Percentiles rank a stretch among this genome's conserved stretches.
Conservation (phyloP, 2,888 invertebrate species). For the Toxonevra muliebris region DNA sequence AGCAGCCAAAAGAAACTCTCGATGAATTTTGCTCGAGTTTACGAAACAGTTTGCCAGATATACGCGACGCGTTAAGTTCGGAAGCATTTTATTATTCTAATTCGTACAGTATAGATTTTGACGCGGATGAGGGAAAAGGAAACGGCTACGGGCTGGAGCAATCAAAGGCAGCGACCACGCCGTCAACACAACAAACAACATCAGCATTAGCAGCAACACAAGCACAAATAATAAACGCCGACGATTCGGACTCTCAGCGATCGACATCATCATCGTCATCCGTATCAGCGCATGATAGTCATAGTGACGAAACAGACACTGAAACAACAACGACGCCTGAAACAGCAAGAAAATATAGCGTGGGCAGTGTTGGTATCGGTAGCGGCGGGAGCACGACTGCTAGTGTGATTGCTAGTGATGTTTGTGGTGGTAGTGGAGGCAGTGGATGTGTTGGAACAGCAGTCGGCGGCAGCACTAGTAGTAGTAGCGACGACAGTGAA, state of each 20-base stretch:
- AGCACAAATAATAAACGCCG: conserved; percentile 17
- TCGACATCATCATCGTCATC: conserved; percentile 22
- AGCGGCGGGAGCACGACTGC: conserved; percentile 1
- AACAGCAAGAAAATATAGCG: conserved; percentile 24
- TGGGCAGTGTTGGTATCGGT: conserved; percentile 6
- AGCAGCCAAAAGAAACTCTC: conserved; percentile 28
- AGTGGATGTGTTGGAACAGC: conserved; percentile 26
- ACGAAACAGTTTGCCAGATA: conserved; percentile 61
- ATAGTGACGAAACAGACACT: conserved; percentile 29
- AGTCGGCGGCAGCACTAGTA: conserved; percentile 8
- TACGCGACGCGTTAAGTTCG: conserved; percentile 59
- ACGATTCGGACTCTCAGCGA: conserved; percentile 27
- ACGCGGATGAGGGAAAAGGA: conserved; percentile 4
- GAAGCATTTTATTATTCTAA: conserved; percentile 13
- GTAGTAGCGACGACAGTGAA: conserved; percentile 1
- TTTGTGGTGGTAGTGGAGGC: conserved; percentile 18
- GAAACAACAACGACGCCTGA: conserved; percentile 37
- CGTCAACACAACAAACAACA: conserved; percentile 23
- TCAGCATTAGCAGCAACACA: conserved; percentile 23
- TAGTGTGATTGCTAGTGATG: not conserved
- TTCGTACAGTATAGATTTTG: conserved; percentile 1
- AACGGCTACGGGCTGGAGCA: conserved; percentile 35
- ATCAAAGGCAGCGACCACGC: conserved; percentile 15
- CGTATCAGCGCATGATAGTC: conserved; percentile 24
- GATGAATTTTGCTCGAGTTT: conserved; percentile 42